Conservation (phyloP, 2,888 invertebrate species). For the Prosapia bicincta region DNA sequence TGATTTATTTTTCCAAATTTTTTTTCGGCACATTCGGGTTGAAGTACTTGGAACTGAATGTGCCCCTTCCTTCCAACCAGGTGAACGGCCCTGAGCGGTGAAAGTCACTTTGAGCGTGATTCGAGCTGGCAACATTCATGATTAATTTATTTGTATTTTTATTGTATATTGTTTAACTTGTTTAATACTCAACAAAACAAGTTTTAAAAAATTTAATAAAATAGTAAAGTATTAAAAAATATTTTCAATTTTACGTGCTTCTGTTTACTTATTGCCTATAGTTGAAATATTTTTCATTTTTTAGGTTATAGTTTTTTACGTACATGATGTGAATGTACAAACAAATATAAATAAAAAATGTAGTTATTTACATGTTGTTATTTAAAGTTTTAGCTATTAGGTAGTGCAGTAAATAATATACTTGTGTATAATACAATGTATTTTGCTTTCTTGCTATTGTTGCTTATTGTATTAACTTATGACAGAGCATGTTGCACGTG, state of each 20-base stretch:
- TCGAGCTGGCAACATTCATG: neutral
- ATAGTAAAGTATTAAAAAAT: neutral
- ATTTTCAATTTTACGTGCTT: neutral
- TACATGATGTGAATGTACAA: slow-evolving; percentile 2
- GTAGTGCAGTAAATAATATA: neutral
- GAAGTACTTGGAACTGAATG: slow-evolving; percentile 26
- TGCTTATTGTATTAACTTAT: neutral
- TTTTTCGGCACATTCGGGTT: neutral
- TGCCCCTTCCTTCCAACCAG: slow-evolving; percentile 25
- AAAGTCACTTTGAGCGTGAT: slow-evolving; percentile 23
- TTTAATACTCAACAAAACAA: neutral
- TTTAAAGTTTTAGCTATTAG: neutral
- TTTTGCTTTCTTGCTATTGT: neutral
- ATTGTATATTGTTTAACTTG: neutral
- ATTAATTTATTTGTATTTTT: neutral
- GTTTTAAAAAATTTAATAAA: neutral
- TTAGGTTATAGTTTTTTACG: neutral
- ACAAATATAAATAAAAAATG: neutral
- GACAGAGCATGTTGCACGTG: neutral
- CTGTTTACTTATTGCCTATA: neutral
- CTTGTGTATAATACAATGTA: neutral
- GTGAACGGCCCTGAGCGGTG: slow-evolving; percentile 26
- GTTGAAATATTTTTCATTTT: neutral
- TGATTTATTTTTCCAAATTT: neutral
- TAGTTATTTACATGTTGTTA: neutral